Evolutionary conservation across 1,140 invertebrate species (phyloP), one percentile per base, ranked within the genome.

Genomic region (Diorhabda sublineata): DNA sequence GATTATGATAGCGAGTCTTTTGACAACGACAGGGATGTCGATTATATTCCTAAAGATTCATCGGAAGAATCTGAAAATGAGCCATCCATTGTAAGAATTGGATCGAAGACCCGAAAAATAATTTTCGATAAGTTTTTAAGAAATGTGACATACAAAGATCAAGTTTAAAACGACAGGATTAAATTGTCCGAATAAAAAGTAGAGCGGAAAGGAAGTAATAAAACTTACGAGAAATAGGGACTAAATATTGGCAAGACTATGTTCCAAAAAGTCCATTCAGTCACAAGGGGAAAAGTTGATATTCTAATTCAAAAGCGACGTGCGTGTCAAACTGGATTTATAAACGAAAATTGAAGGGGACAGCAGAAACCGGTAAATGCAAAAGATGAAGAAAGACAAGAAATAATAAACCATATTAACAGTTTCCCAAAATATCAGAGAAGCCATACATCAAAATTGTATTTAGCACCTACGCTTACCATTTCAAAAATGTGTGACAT

Each of bases 381-480:
- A 56, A 56, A 56, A 56, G 52, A 56, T 56, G 52, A 56, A 56
- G 52, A 56, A 56, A 56, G 52, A 56, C 52, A 56, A 56, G 52
- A 56, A 56, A 2, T 56, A 56, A 56, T 56, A 56, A 6, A 56
- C 52, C 52, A 56, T 56, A 56, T 56, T 56, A 56, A 56, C 52
- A 56, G 52, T 56, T 56, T 56, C 52, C 52, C 52, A 56, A 56
- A 56, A 56, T 56, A 56, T 56, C 52, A 56, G 52, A 56, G 52
- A 56, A 56, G 52, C 52, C 52, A 56, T 56, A 56, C 52, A 56
- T 56, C 52, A n/a, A 56, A 56, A 56, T 56, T 56, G 52, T 56
- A 56, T 56, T 56, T 56, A 56, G 52, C 52, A 56, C 52, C 2
- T 56, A 2, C 52, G 52, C 52, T 56, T 56, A 56, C 6, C 52